Base-by-base conservation (phyloP, 2,888 invertebrate species). In the Cosmopolites sordidus region DNA sequence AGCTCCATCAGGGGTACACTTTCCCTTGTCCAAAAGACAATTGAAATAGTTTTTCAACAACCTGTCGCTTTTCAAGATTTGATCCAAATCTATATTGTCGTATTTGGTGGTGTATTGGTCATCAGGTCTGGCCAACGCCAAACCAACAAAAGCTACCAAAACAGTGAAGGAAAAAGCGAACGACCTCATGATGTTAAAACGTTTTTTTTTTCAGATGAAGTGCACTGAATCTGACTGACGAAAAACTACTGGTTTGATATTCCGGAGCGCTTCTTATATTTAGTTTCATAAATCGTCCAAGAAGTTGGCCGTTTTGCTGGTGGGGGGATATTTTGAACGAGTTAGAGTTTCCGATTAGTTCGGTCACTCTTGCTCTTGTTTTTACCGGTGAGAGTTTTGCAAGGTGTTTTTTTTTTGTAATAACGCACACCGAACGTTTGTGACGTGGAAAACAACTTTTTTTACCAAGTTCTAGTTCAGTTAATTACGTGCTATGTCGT, bases 1-100 rank as follows among this genome's bases (percentile, higher is more conserved):
- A 60, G 78, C 78, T 53, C 80, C 86, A 64, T 86, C 86, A 2
- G 84, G 75, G 1, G 81, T 84, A 68, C 87, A 87, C 41, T 77
- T 80, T 5, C 83, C 83, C 50, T 71, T 74, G 0, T 79, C 80
- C 61, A 86, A 68, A 22, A 87, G 62, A 62, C 87, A 88, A 54
- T 82, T 79, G 39, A 83, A 71, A 64, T 87, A 86, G 40, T 80
- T 81, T 18, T 74, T 71, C 1, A 87, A 70, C 8, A 87, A 73
- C 16, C 85, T 76, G 16, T 82, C 79, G 70, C 82, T 87, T 2
- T 61, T 66, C n/a, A 87, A 70, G 56, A 87, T 80, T 65, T 83
- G 81, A 43, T 86, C 79, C 47, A 87, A 43, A 68, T 87, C 76
- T 44, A 87, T 72, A 66, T 83, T 82, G 67, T 86, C 86, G 63